Evolutionary conservation across 2,797 vertebrate genomes (phyloP).

Genomic region (Gallinago solitaria): DNA sequence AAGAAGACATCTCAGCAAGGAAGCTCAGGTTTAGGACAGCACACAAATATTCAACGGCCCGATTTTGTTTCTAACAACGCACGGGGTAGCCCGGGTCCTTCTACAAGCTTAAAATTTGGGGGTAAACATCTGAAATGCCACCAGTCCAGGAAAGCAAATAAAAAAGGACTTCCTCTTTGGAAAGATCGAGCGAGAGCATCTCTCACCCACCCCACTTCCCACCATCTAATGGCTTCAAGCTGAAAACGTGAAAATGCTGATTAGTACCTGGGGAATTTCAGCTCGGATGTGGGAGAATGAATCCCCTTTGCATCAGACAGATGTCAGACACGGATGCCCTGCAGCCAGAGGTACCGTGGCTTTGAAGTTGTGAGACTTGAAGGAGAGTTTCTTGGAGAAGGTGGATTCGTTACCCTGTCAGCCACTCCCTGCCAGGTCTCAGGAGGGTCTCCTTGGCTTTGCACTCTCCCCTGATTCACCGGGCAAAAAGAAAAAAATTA

Average conservation of each 20-base stretch:
- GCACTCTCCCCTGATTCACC: neutral
- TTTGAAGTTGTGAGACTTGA: conserved; percentile 58
- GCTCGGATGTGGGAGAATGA: conserved; percentile 38
- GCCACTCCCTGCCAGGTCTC: neutral
- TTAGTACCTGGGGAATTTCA: conserved; percentile 49
- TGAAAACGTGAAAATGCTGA: conserved; percentile 28
- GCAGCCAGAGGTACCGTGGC: conserved; percentile 25
- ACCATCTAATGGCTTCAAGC: conserved; percentile 1
- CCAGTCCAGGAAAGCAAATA: neutral
- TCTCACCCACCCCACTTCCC: neutral
- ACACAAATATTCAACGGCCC: neutral
- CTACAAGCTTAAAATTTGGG: neutral
- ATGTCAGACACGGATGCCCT: conserved; percentile 44
- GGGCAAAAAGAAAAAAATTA: neutral
- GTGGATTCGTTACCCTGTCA: conserved; percentile 31
- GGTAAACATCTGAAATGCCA: conserved; percentile 9
- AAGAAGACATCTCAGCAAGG: conserved; percentile 38
- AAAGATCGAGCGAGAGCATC: neutral
- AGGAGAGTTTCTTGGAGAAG: conserved; percentile 32
- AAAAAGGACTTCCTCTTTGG: conserved; percentile 18
- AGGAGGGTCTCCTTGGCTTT: neutral
- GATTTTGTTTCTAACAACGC: neutral
- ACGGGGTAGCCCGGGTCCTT: neutral
- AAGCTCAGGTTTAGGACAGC: conserved; percentile 43
- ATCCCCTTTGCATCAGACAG: conserved; percentile 17